These are phyloP conservation scores for Urosaurus nigricauda DNA, from an alignment of 2,797 vertebrate genomes.

Conservation along the genomic window DNA sequence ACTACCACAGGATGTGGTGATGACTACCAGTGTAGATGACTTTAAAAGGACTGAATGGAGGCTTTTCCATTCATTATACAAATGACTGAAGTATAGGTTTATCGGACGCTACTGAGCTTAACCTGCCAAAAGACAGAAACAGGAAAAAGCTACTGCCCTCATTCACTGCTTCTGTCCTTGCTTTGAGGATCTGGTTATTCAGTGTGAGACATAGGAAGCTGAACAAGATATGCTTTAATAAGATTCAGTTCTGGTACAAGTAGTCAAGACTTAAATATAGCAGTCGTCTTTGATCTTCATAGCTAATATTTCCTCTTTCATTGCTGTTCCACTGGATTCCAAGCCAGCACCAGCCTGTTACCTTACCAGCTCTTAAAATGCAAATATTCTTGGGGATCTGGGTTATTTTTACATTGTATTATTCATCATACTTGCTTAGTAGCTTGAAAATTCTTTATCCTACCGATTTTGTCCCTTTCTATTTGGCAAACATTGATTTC, in stretches of 20 bases:
- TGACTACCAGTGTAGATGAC: too few species aligned
- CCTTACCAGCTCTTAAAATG: not conserved
- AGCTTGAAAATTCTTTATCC: constrained; percentile 64
- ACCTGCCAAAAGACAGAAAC: too few species aligned
- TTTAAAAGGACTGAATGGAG: too few species aligned
- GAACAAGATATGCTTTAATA: not conserved
- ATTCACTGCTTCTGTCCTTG: not conserved
- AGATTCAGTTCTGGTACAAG: not conserved
- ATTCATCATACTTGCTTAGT: constrained; percentile 63
- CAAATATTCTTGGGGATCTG: constrained; percentile 9
- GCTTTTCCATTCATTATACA: too few species aligned
- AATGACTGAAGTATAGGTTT: not conserved
- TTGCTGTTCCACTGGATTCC: constrained; percentile 1
- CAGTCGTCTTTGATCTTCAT: not conserved
- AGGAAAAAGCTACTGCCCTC: not conserved
- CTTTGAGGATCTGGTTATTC: not conserved
- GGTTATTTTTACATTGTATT: constrained; percentile 59
- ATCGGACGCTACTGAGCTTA: too few species aligned
- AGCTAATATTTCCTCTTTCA: not conserved
- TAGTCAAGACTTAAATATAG: not conserved
- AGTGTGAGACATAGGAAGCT: not conserved
- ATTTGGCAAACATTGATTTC: constrained; percentile 61
- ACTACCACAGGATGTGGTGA: too few species aligned
- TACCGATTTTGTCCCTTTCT: constrained; percentile 58
- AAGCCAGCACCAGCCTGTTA: not conserved